A percentile compares a stretch with the other conserved stretches of the same genome.
Conservation (phyloP, 1,140 invertebrate species). For the Sminthurinus signatus region DNA sequence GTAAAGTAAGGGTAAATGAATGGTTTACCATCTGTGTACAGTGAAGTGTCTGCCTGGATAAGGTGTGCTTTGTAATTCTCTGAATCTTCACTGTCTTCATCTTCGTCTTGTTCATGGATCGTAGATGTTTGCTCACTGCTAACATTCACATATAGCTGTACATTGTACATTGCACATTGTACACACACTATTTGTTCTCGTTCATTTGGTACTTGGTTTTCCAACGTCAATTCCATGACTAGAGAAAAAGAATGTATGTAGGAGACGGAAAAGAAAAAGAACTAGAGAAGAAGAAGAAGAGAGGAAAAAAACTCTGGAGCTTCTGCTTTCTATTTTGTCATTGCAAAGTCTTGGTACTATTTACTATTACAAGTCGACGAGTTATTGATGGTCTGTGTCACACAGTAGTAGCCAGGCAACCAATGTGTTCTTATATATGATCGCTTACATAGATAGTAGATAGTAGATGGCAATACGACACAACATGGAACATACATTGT, state of each 20-base stretch:
- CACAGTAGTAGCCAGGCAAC: conserved; percentile 3
- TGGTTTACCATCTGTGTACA: too few species aligned
- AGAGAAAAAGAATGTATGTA: background rate
- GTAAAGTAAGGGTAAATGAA: too few species aligned
- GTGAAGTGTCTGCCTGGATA: too few species aligned
- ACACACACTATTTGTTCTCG: conserved; percentile 3
- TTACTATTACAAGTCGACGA: background rate
- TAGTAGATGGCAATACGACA: background rate
- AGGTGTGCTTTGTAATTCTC: too few species aligned
- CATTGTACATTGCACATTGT: too few species aligned
- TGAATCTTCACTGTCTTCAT: too few species aligned
- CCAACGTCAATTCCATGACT: background rate
- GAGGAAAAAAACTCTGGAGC: too few species aligned
- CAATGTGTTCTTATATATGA: background rate
- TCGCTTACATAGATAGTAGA: background rate
- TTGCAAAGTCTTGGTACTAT: background rate
- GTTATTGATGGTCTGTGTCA: conserved; percentile 6
- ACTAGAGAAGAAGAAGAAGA: background rate
- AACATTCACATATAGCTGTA: too few species aligned
- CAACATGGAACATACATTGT: background rate
- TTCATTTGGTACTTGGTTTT: background rate
- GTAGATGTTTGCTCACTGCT: too few species aligned
- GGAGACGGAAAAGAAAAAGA: background rate
- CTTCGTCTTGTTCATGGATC: too few species aligned
- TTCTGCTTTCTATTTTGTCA: too few species aligned